A percentile compares a stretch with the other conserved stretches of the same genome.
phyloP scores from a whole-genome alignment of 2,888 invertebrate species.

The Drosophila seclusa region DNA sequence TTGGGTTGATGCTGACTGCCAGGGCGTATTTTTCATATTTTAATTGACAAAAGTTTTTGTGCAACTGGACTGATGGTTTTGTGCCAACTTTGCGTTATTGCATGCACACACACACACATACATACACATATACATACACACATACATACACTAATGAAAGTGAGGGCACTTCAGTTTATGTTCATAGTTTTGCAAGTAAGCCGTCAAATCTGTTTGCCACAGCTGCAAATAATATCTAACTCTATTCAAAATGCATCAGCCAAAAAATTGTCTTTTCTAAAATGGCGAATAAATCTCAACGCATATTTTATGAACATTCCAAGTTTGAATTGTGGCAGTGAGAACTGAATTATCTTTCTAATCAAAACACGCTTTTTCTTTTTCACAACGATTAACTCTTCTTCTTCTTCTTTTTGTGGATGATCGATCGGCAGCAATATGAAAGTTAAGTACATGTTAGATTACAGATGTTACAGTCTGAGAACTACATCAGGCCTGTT shows the following conservation, averaged over 20 bases:
- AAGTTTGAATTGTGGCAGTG: background rate
- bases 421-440: too few species aligned
- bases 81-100: slow-evolving; percentile 65
- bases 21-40: slow-evolving; percentile 76
- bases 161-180: slow-evolving; percentile 25
- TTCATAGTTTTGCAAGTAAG: slow-evolving; percentile 21
- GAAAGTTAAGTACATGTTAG: too few species aligned
- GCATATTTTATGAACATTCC: background rate
- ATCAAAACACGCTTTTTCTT: too few species aligned
- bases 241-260: slow-evolving; percentile 12
- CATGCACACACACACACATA: slow-evolving; percentile 29
- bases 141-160: slow-evolving; percentile 49
- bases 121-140: slow-evolving; percentile 17
- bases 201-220: slow-evolving; percentile 10
- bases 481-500: too few species aligned
- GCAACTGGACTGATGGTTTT: slow-evolving; percentile 72
- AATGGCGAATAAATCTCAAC: background rate
- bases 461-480: too few species aligned
- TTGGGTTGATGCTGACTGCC: slow-evolving; percentile 47
- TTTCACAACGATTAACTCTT: too few species aligned
- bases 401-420: too few species aligned
- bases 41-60: slow-evolving; percentile 79
- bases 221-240: slow-evolving; percentile 5
- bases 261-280: background rate
- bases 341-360: too few species aligned